phyloP scores from a whole-genome alignment of 2,797 vertebrate species.

The Pelodytes ibericus region DNA sequence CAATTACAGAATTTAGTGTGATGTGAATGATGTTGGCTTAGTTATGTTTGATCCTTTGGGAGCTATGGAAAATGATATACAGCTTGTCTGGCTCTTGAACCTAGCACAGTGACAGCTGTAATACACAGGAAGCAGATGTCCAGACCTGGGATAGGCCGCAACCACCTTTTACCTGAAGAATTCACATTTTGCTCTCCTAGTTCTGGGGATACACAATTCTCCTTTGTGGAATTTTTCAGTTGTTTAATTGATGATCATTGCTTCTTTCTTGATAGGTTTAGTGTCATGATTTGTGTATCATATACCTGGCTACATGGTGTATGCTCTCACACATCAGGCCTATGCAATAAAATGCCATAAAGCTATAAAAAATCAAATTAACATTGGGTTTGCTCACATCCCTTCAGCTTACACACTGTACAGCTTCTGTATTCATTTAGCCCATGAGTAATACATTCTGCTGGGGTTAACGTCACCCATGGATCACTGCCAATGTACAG shows the following conservation, averaged over 20 bases:
- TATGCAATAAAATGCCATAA: background rate
- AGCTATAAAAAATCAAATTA: slow-evolving; percentile 4
- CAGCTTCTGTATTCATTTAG: slow-evolving; percentile 5
- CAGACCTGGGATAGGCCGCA: background rate
- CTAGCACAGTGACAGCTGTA: background rate
- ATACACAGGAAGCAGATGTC: background rate
- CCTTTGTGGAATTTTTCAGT: background rate
- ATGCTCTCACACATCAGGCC: background rate
- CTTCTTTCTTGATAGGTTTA: background rate
- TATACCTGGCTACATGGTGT: background rate
- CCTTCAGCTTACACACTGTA: slow-evolving; percentile 3
- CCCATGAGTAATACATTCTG: slow-evolving; percentile 4
- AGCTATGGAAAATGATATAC: too few species aligned
- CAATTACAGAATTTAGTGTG: too few species aligned
- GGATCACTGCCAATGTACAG: slow-evolving; percentile 6
- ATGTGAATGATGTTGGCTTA: too few species aligned
- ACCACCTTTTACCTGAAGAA: slow-evolving; percentile 4
- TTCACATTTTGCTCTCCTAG: too few species aligned
- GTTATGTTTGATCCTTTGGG: too few species aligned
- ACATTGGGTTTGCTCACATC: slow-evolving; percentile 1
- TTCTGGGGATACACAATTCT: too few species aligned
- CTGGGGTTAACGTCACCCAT: slow-evolving; percentile 19
- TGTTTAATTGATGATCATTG: background rate
- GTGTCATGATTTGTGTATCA: background rate
- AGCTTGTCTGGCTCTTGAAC: too few species aligned